A percentile compares a stretch with the other conserved stretches of the same genome.
Conservation (phyloP, 2,113 vertebrate genomes). For the Turnix velox region DNA sequence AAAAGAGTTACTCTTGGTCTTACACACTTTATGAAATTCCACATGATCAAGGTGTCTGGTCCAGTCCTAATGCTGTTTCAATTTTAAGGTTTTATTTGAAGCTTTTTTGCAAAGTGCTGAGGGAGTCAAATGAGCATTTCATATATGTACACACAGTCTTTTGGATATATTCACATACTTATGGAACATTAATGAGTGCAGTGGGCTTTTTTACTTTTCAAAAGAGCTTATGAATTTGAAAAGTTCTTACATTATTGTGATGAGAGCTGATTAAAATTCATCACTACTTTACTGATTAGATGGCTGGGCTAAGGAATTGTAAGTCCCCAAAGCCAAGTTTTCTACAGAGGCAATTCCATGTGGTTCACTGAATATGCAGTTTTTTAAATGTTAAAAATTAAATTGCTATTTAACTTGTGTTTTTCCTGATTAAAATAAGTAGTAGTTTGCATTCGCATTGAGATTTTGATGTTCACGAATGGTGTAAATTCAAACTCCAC, state of each 20-base stretch:
- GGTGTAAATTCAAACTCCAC: background rate
- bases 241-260: background rate
- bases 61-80: background rate
- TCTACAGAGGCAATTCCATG: background rate
- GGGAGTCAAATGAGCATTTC: background rate
- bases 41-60: background rate
- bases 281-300: background rate
- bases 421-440: background rate
- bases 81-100: background rate
- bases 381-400: background rate
- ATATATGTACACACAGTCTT: fast-evolving
- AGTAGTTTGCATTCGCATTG: background rate
- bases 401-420: background rate
- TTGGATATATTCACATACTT: background rate
- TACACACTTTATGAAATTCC: background rate
- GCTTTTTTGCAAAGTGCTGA: background rate
- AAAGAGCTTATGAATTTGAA: background rate
- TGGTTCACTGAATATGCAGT: background rate
- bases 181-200: background rate
- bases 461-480: background rate
- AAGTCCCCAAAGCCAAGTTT: background rate
- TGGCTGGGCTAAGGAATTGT: background rate
- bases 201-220: background rate
- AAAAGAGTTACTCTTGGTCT: background rate
- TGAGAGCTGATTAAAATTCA: background rate